phyloP scores from a whole-genome alignment of 2,797 vertebrate species.

The Chaetodon trifasciatus region DNA sequence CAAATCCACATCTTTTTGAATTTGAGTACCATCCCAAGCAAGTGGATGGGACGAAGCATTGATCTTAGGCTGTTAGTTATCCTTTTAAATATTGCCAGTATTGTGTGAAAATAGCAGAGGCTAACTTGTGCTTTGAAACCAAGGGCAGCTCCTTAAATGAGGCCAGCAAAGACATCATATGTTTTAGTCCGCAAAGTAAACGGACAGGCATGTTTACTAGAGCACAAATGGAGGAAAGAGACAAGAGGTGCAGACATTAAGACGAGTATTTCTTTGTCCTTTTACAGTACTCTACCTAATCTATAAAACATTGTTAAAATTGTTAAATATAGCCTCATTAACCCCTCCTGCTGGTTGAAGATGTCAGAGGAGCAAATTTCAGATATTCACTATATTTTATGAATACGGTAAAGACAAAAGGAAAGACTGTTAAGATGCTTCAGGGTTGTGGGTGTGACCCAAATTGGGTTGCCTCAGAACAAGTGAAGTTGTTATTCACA shows the following conservation, averaged over 20 bases:
- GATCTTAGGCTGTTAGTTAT: conserved; percentile 14
- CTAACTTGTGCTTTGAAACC: conserved; percentile 25
- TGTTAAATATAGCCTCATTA: conserved; percentile 35
- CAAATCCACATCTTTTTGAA: conserved; percentile 33
- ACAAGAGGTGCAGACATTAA: background rate
- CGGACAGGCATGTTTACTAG: conserved; percentile 46
- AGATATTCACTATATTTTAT: conserved; percentile 53
- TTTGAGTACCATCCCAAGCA: conserved; percentile 20
- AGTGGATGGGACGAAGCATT: conserved; percentile 24
- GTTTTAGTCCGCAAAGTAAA: conserved; percentile 19
- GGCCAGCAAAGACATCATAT: conserved; percentile 23
- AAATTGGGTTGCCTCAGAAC: conserved; percentile 35
- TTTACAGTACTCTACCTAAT: conserved; percentile 13
- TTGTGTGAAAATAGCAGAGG: background rate
- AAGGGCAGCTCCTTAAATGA: conserved; percentile 26
- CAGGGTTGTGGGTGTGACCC: conserved; percentile 27
- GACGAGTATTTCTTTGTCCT: conserved; percentile 23
- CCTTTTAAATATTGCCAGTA: conserved; percentile 22
- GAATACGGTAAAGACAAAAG: conserved; percentile 19
- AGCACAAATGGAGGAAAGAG: conserved; percentile 66
- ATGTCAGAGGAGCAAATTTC: conserved; percentile 39
- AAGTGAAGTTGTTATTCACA: background rate
- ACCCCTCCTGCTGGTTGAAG: conserved; percentile 29
- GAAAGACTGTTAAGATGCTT: conserved; percentile 40
- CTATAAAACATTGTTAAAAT: conserved; percentile 27